phyloP scores from a whole-genome alignment of 2,888 invertebrate species.

The Oscheius myriophilus region DNA sequence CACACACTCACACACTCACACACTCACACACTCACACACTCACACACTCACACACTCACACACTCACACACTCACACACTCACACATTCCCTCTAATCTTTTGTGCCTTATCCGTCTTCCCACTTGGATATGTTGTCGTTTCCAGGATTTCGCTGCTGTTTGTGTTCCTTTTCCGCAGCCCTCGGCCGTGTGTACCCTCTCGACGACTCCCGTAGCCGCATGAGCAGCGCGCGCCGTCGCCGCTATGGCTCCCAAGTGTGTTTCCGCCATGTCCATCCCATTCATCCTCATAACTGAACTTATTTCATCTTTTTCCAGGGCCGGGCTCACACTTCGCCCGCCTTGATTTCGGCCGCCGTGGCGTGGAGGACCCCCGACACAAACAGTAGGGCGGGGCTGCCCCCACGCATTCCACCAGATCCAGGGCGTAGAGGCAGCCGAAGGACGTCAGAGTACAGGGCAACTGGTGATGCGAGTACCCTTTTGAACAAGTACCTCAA shows the following conservation, averaged over 20 bases:
- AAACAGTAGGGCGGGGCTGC: conserved; percentile 23
- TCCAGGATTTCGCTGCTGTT: conserved; percentile 13
- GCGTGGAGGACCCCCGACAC: conserved; percentile 43
- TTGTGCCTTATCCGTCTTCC: too few relatives aligned
- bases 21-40: too few relatives aligned
- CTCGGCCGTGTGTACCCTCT: neutral
- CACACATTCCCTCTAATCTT: too few relatives aligned
- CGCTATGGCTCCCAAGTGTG: conserved; percentile 24
- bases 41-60: too few relatives aligned
- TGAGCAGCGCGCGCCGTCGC: conserved; percentile 17
- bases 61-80: too few relatives aligned
- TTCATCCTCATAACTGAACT: neutral
- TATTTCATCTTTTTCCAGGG: conserved; percentile 33
- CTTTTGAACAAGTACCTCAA: conserved; percentile 19
- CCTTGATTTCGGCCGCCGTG: conserved; percentile 43
- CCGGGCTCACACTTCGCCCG: conserved; percentile 50
- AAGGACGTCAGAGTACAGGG: conserved; percentile 10
- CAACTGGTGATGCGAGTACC: neutral
- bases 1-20: too few relatives aligned
- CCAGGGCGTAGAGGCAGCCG: conserved; percentile 28
- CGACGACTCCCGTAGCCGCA: conserved; percentile 14
- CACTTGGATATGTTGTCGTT: neutral
- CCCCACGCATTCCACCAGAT: conserved; percentile 12
- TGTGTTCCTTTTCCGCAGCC: conserved; percentile 16
- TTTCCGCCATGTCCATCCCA: neutral